Percentiles rank a stretch among this genome's conserved stretches.
phyloP scores from a whole-genome alignment of 2,888 invertebrate genomes.

The Drosophila austrosaltans region DNA sequence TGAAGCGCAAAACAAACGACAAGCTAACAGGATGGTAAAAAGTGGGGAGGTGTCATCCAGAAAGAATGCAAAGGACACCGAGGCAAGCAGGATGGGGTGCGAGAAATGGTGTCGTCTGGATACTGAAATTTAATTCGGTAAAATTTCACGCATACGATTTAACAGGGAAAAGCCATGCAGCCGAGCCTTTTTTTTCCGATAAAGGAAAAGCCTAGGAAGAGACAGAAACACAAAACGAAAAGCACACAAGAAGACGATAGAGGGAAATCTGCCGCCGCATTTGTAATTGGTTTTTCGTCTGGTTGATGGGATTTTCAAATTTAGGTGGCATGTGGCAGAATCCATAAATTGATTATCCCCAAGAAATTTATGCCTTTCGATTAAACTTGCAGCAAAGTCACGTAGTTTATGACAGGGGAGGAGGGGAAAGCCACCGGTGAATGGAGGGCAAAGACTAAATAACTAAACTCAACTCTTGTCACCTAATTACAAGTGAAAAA shows the following conservation, averaged over 20 bases:
- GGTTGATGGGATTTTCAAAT: conserved; percentile 63
- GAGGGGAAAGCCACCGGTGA: neutral
- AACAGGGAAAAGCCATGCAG: conserved; percentile 13
- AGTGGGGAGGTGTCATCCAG: conserved; percentile 21
- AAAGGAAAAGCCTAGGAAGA: neutral
- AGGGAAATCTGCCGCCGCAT: conserved; percentile 4
- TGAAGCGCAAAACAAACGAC: conserved; percentile 33
- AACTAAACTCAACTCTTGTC: conserved; percentile 39
- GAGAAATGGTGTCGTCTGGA: conserved; percentile 11
- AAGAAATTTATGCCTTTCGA: conserved; percentile 51
- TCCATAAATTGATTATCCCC: conserved; percentile 71
- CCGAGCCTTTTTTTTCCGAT: neutral
- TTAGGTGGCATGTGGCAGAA: conserved; percentile 45
- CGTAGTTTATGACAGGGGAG: conserved; percentile 36
- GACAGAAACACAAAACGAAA: neutral
- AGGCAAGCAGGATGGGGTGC: neutral
- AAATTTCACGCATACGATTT: conserved; percentile 61
- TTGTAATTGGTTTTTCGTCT: conserved; percentile 9
- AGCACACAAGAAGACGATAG: neutral
- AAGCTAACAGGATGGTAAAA: conserved; percentile 15
- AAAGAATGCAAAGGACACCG: neutral
- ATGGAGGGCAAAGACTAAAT: conserved; percentile 18
- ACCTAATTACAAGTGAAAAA: conserved; percentile 30
- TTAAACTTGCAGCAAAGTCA: conserved; percentile 46
- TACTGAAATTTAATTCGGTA: conserved; percentile 70